Evolutionary conservation across 2,797 vertebrate species (phyloP), one percentile per base, ranked within the genome.

Genomic region (Podarcis siculus): DNA sequence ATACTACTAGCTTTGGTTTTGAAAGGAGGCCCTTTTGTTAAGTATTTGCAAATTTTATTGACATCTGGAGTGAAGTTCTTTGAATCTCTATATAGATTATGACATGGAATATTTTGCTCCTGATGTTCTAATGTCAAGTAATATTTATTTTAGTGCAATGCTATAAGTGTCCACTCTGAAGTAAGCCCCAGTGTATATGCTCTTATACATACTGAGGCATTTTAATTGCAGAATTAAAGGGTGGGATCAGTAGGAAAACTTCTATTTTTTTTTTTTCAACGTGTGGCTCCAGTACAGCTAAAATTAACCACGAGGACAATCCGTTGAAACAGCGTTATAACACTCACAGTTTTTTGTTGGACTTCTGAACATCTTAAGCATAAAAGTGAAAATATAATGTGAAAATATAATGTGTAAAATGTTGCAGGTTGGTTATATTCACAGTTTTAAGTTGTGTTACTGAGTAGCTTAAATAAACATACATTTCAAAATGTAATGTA

Each of bases 41-140:
- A 72, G 15, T 35, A 73, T 6, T 5, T 84, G 23, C 37, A 85
- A 85, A 77, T 45, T 25, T 8, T 19, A 42, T 58, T 86, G 76
- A 80, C 55, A 79, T 87, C 93, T 64, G 90, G 79, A 83, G 58
- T 92, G 61, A 92, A 86, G 84, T 58, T 94, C 87, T 90, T 80
- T 86, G 88, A 89, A 91, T 94, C 90, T 94, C n/a, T 61, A 35
- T 55, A 35, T 8, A 93, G 17, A 79, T 77, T 55, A n/a, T 73
- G 30, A 30, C 19, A 87, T 25, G 72, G 30, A 75, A 82, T n/a
- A n/a, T 66, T 82, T 90, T 92, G 88, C 88, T 85, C n/a, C 32
- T 82, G 13, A 61, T 87, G 89, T 71, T 8, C 55, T 49, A 82
- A 64, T 67, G n/a, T 32, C 81, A 30, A 87, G 78, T 92, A 90